Percentiles rank a stretch among this genome's conserved stretches.
phyloP scores from a whole-genome alignment of 2,797 vertebrate species.

The Micrastur ruficollis region DNA sequence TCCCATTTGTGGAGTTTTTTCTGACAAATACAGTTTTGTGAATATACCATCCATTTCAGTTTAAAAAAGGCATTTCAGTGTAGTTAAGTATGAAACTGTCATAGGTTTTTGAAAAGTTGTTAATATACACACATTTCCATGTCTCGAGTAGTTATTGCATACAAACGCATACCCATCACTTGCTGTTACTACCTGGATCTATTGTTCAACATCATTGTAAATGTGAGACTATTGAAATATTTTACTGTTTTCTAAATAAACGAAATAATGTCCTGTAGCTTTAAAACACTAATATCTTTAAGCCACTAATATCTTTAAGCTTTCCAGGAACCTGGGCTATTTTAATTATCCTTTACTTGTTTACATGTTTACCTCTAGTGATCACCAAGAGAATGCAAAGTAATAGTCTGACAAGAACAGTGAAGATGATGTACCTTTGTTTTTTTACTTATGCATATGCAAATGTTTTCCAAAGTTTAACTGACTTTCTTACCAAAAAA shows the following conservation, averaged over 20 bases:
- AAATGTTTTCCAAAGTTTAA: neutral
- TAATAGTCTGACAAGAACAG: neutral
- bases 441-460: neutral
- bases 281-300: neutral
- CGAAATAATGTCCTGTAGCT: neutral
- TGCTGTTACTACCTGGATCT: neutral
- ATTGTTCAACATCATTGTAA: neutral
- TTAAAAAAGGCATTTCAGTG: neutral
- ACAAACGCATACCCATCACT: neutral
- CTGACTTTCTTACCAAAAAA: neutral
- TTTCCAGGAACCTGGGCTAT: neutral
- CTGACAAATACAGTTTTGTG: neutral
- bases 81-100: neutral
- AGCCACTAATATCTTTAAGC: neutral
- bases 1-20: neutral
- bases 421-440: neutral
- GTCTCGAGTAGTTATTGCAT: neutral
- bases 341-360: neutral
- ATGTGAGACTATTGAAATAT: neutral
- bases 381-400: neutral
- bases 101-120: neutral
- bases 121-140: neutral
- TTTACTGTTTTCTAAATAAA: neutral
- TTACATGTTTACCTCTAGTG: neutral
- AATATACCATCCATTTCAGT: neutral